A percentile compares a stretch with the other conserved stretches of the same genome.
Evolutionary conservation across 2,888 invertebrate species (phyloP).

Genomic region (Hartigia nigra): DNA sequence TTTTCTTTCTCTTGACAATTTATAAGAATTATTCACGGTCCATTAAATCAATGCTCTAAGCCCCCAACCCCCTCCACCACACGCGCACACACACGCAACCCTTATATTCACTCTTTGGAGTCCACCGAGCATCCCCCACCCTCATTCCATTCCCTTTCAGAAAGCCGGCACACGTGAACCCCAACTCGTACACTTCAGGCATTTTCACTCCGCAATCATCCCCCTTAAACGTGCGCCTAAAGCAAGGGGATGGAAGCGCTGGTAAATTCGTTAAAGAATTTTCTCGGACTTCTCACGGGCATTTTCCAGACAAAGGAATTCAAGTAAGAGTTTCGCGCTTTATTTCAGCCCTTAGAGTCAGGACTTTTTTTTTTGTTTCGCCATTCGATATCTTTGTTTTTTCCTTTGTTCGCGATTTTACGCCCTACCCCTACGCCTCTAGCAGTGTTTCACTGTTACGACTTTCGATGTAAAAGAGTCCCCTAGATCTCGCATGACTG

Average conservation of each 20-base stretch:
- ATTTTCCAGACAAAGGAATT: not conserved
- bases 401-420: not conserved
- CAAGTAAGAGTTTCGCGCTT: not conserved
- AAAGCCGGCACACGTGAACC: not conserved
- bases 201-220: not conserved
- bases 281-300: not conserved
- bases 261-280: not conserved
- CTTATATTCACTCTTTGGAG: not conserved
- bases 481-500: not conserved
- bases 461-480: not conserved
- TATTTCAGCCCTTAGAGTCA: not conserved
- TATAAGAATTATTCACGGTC: constrained; percentile 1
- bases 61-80: not conserved
- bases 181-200: not conserved
- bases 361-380: not conserved
- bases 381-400: not conserved
- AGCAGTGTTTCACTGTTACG: too few species aligned
- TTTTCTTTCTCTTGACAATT: constrained; percentile 1
- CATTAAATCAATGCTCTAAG: not conserved
- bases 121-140: not conserved
- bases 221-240: not conserved
- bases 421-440: not conserved
- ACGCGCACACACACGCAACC: not conserved
- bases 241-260: not conserved
- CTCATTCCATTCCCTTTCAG: not conserved